Conservation (phyloP, 2,113 vertebrate species). For the Scartelaos histophorus region DNA sequence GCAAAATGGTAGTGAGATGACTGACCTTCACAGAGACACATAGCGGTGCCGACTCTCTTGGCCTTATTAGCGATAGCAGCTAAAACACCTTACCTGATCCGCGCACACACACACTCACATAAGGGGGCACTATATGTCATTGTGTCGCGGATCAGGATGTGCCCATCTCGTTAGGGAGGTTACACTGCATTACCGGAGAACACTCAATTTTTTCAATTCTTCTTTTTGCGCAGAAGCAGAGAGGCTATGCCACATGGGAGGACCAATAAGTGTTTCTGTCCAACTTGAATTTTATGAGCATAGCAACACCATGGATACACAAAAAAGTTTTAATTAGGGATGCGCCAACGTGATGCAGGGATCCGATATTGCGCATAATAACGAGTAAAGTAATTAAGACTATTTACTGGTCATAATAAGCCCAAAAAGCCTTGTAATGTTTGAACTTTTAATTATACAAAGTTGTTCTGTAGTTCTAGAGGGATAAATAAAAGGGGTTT, state of each 20-base stretch:
- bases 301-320: too few relatives aligned
- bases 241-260: neutral
- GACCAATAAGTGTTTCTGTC: too few relatives aligned
- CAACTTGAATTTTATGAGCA: too few relatives aligned
- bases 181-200: slow-evolving; percentile 35
- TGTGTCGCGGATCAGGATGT: slow-evolving; percentile 34
- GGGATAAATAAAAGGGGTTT: too few relatives aligned
- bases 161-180: slow-evolving; percentile 45
- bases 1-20: neutral
- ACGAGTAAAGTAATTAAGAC: too few relatives aligned
- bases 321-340: too few relatives aligned
- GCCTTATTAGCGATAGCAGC: slow-evolving; percentile 61
- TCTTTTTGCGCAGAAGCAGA: slow-evolving; percentile 1
- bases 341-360: too few relatives aligned
- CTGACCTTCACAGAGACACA: slow-evolving; percentile 63
- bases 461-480: too few relatives aligned
- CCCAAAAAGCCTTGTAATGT: too few relatives aligned
- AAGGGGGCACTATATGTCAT: slow-evolving; percentile 27
- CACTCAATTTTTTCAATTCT: slow-evolving; percentile 36
- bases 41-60: slow-evolving; percentile 34
- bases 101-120: neutral
- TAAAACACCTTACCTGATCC: slow-evolving; percentile 22
- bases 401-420: too few relatives aligned
- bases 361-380: too few relatives aligned
- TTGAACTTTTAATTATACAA: too few relatives aligned